These are phyloP conservation scores for Polyergus mexicanus DNA, from an alignment of 1,140 invertebrate genomes.

Conservation along the genomic window DNA sequence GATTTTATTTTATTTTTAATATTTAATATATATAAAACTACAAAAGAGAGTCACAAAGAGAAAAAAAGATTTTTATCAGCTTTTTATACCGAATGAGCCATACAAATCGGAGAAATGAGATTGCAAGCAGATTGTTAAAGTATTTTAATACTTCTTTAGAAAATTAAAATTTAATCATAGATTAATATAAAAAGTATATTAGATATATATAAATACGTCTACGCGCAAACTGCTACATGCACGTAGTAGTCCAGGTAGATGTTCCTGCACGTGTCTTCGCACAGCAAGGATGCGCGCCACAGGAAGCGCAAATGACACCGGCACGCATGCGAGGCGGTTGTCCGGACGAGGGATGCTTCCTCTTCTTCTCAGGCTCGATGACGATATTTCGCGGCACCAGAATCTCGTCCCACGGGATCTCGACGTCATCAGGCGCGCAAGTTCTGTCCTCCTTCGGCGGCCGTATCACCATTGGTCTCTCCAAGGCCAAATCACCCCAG, in stretches of 20 bases:
- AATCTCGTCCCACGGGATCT: conserved; percentile 81
- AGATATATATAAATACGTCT: neutral
- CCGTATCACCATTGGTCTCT: conserved; percentile 72
- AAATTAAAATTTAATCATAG: too few species aligned
- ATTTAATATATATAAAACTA: too few species aligned
- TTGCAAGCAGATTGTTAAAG: too few species aligned
- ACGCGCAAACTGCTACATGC: neutral
- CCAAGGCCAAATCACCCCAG: conserved; percentile 74
- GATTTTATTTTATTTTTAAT: too few species aligned
- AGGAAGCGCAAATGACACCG: neutral
- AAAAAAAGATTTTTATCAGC: too few species aligned
- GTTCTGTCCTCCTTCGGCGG: conserved; percentile 43
- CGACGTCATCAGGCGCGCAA: conserved; percentile 72
- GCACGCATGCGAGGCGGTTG: conserved; percentile 37
- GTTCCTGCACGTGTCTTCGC: neutral
- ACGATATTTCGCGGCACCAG: conserved; percentile 77
- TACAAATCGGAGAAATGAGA: too few species aligned
- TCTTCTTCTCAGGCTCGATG: conserved; percentile 67
- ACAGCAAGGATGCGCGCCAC: conserved; percentile 16
- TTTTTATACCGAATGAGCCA: too few species aligned
- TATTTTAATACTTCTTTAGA: too few species aligned
- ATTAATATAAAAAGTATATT: too few species aligned
- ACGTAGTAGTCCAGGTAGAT: neutral
- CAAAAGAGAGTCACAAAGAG: too few species aligned
- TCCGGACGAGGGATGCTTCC: conserved; percentile 74